Conservation (phyloP, 2,888 invertebrate genomes). For the Dorcus hopei region DNA sequence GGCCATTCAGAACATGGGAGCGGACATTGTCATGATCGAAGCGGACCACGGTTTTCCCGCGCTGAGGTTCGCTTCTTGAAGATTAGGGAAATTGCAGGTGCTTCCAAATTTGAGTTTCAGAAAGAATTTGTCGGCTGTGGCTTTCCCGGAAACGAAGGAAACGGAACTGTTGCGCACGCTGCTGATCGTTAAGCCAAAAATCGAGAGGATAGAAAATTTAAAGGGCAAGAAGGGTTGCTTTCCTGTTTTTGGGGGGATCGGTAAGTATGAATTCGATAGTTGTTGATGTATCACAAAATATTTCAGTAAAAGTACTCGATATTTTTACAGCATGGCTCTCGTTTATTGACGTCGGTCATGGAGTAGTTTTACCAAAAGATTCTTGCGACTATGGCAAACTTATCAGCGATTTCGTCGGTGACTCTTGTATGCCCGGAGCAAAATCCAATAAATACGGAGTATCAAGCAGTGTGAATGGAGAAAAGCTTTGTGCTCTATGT, state of each 20-base stretch:
- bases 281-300: background rate
- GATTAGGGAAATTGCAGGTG: too few species aligned
- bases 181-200: conserved; percentile 52
- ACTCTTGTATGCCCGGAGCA: conserved; percentile 63
- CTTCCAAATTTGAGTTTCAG: conserved; percentile 40
- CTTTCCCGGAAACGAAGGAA: conserved; percentile 58
- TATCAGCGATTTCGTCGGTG: conserved; percentile 56
- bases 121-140: conserved; percentile 55
- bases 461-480: conserved; percentile 30
- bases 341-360: conserved; percentile 57
- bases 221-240: conserved; percentile 60
- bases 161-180: conserved; percentile 53
- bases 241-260: conserved; percentile 65
- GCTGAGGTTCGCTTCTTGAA: background rate
- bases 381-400: conserved; percentile 59
- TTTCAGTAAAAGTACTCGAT: background rate
- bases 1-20: conserved; percentile 51
- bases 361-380: conserved; percentile 47
- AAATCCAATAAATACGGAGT: conserved; percentile 50
- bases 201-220: conserved; percentile 55
- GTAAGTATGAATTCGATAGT: conserved; percentile 40
- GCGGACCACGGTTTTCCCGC: conserved; percentile 46
- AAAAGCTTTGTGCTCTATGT: conserved; percentile 36
- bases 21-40: conserved; percentile 60
- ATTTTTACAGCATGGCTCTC: conserved; percentile 57